Conservation (phyloP, 1,140 invertebrate genomes). For the Anastatus disparis region DNA sequence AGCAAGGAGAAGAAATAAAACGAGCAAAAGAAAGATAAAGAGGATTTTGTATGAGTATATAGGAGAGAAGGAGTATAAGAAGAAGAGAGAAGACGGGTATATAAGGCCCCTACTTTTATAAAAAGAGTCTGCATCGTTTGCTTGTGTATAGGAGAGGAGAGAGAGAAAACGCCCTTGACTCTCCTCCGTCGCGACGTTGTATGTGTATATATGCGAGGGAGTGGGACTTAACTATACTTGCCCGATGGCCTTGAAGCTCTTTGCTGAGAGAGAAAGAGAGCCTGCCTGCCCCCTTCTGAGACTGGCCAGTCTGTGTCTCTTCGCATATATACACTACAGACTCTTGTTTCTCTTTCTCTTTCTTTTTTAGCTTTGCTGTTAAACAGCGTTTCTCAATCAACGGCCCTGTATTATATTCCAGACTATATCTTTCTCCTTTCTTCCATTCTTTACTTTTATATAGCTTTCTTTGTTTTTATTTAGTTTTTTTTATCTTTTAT, state of each 20-base stretch:
- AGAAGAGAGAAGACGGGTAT: not conserved
- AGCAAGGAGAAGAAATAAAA: constrained; percentile 15
- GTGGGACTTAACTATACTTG: constrained; percentile 50
- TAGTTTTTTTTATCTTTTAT: too few species aligned
- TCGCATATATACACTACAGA: too few species aligned
- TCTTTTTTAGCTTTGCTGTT: too few species aligned
- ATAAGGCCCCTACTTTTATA: constrained; percentile 38
- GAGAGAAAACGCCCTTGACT: constrained; percentile 62
- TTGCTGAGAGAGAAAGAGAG: too few species aligned
- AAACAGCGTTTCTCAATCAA: constrained; percentile 62
- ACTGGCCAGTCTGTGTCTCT: too few species aligned
- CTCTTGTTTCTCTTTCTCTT: too few species aligned
- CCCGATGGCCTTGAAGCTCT: constrained; percentile 62
- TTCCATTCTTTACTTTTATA: too few species aligned
- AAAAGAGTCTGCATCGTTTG: constrained; percentile 13
- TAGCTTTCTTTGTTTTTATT: too few species aligned
- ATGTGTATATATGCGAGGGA: too few species aligned
- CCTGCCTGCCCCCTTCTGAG: constrained; percentile 59
- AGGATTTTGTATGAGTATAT: constrained; percentile 19
- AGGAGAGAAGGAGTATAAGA: not conserved
- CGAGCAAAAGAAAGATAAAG: constrained; percentile 24
- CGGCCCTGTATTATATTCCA: constrained; percentile 1
- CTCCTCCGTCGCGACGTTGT: constrained; percentile 36
- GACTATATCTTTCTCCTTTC: not conserved
- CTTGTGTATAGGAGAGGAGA: too few species aligned